A percentile compares a stretch with the other conserved stretches of the same genome.
Conservation (phyloP, 2,888 invertebrate genomes). For the Zygaena filipendulae region DNA sequence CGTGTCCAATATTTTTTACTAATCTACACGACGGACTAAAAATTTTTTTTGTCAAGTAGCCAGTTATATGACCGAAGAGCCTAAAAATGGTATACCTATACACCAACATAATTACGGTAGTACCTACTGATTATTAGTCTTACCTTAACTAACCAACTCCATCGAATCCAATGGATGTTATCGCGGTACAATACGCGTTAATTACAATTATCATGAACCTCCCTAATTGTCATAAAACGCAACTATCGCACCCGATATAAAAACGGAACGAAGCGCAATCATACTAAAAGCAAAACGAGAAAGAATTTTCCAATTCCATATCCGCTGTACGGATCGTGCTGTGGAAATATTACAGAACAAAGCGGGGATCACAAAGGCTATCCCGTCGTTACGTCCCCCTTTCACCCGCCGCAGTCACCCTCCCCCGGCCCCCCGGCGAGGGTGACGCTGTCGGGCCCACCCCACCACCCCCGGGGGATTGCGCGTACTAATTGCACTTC, state of each 20-base stretch:
- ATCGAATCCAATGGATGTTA: too few species aligned
- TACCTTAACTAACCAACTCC: too few species aligned
- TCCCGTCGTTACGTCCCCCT: slow-evolving; percentile 27
- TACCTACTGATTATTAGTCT: too few species aligned
- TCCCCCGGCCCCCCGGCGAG: slow-evolving; percentile 11
- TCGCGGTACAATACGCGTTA: too few species aligned
- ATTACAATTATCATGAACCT: too few species aligned
- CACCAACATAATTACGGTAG: too few species aligned
- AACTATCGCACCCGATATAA: too few species aligned
- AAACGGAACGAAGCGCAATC: slow-evolving; percentile 33
- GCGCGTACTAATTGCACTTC: slow-evolving; percentile 57
- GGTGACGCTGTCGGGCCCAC: slow-evolving; percentile 21
- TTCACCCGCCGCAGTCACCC: slow-evolving; percentile 18
- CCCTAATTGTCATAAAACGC: not conserved
- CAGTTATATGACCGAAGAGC: too few species aligned
- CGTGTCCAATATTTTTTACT: too few species aligned
- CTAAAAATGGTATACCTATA: too few species aligned
- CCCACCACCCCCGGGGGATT: slow-evolving; percentile 32
- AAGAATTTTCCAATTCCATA: slow-evolving; percentile 65
- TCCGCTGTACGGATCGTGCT: slow-evolving; percentile 38
- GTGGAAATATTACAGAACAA: slow-evolving; percentile 45
- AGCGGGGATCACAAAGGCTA: slow-evolving; percentile 46
- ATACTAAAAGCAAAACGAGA: slow-evolving; percentile 64
- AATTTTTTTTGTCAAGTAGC: too few species aligned
- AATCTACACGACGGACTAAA: too few species aligned